Percentiles rank a stretch among this genome's conserved stretches.
Conservation (phyloP, 2,113 vertebrate species). For the Amblyornis subalaris region DNA sequence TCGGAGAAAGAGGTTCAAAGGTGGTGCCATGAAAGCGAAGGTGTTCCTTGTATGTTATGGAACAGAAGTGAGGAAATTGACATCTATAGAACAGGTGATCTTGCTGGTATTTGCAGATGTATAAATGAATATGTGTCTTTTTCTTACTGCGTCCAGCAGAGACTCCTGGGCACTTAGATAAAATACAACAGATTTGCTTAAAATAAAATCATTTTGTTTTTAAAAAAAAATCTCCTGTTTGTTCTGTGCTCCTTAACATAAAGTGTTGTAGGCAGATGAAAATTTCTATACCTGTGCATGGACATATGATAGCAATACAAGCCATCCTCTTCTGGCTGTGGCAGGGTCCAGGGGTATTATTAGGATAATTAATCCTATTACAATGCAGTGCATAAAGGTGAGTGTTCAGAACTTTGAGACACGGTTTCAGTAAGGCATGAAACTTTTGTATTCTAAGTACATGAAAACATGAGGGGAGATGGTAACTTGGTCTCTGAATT, state of each 20-base stretch:
- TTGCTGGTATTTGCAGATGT: background rate
- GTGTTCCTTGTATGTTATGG: background rate
- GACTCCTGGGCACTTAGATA: background rate
- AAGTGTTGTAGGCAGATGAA: slow-evolving; percentile 85
- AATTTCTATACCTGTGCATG: slow-evolving; percentile 98
- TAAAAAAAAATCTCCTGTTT: background rate
- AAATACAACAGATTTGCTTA: background rate
- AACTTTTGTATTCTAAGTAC: background rate
- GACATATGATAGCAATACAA: slow-evolving; percentile 97
- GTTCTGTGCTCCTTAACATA: slow-evolving; percentile 68
- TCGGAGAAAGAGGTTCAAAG: background rate
- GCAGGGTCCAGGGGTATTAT: slow-evolving; percentile 97
- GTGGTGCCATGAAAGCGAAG: background rate
- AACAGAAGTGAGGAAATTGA: background rate
- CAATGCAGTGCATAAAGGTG: slow-evolving; percentile 99
- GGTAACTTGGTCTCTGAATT: slow-evolving; percentile 57
- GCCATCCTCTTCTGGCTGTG: slow-evolving; percentile 93
- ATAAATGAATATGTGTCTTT: background rate
- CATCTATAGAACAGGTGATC: background rate
- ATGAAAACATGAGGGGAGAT: background rate
- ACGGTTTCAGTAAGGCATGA: background rate
- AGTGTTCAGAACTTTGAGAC: background rate
- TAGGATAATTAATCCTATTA: slow-evolving; percentile 96
- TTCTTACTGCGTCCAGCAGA: background rate
- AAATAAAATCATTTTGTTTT: background rate